These are phyloP conservation scores for Linurgus olivaceus DNA, from an alignment of 2,797 vertebrate species.

Conservation along the genomic window DNA sequence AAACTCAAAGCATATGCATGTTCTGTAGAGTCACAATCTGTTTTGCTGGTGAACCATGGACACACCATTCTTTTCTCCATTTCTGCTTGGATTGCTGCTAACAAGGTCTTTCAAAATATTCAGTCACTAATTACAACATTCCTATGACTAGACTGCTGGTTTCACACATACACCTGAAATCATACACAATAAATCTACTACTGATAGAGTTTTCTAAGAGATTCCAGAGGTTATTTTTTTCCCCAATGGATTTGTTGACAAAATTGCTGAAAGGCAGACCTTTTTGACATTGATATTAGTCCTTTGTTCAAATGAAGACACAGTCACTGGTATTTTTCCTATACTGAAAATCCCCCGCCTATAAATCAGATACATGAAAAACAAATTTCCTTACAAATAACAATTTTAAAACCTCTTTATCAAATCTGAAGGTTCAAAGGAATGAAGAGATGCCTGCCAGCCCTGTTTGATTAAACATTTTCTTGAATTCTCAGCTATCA, in stretches of 20 bases:
- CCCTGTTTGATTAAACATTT: not conserved
- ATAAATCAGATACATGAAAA: not conserved
- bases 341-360: not conserved
- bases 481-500: not conserved
- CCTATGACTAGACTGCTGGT: not conserved
- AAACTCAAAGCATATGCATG: not conserved
- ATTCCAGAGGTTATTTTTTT: not conserved
- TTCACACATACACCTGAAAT: not conserved
- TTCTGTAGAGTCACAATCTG: not conserved
- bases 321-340: not conserved
- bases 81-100: not conserved
- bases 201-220: not conserved
- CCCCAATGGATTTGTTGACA: not conserved
- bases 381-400: not conserved
- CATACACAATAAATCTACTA: not conserved
- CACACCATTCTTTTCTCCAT: not conserved
- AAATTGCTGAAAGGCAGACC: not conserved
- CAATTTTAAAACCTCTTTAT: not conserved
- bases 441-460: not conserved
- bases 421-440: not conserved
- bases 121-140: not conserved
- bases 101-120: not conserved
- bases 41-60: not conserved
- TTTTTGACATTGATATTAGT: not conserved
- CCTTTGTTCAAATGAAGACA: not conserved